These are phyloP conservation scores for Gephyroberyx darwinii DNA, from an alignment of 2,797 vertebrate species.

Conservation along the genomic window DNA sequence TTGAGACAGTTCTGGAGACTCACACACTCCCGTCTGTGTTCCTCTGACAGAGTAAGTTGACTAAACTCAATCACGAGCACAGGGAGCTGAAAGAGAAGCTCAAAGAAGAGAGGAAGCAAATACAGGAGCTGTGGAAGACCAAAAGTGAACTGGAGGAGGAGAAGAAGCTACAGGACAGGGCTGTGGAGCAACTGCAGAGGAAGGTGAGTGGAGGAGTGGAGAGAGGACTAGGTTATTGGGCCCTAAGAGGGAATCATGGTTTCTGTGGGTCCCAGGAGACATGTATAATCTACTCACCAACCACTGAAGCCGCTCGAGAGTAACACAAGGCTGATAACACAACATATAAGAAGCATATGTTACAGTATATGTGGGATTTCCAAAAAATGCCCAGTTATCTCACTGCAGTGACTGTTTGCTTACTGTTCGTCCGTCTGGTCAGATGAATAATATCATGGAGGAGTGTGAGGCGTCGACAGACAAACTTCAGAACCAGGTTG, in stretches of 20 bases:
- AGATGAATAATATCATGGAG: constrained; percentile 90
- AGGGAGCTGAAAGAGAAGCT: constrained; percentile 87
- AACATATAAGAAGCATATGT: not conserved
- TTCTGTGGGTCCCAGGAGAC: not conserved
- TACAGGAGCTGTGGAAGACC: constrained; percentile 86
- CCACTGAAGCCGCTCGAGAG: constrained; percentile 4
- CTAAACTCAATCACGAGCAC: constrained; percentile 84
- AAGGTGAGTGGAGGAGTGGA: constrained; percentile 81
- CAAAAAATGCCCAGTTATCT: constrained; percentile 17
- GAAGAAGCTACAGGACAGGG: constrained; percentile 84
- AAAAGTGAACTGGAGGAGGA: constrained; percentile 90
- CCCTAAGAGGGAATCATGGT: too few species aligned
- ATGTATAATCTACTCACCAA: not conserved
- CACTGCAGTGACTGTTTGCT: constrained; percentile 20
- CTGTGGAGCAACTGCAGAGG: constrained; percentile 90
- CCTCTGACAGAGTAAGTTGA: constrained; percentile 81
- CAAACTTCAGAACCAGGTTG: constrained; percentile 91
- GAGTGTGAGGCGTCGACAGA: constrained; percentile 86
- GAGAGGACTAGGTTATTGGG: constrained; percentile 4
- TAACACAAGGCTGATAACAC: constrained; percentile 28
- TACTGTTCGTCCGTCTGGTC: constrained; percentile 32
- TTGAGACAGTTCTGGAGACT: not conserved
- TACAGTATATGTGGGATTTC: not conserved
- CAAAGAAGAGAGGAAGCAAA: constrained; percentile 85
- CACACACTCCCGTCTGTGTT: not conserved